These are phyloP conservation scores for Harpegnathos saltator DNA, from an alignment of 1,140 invertebrate species.

Conservation along the genomic window DNA sequence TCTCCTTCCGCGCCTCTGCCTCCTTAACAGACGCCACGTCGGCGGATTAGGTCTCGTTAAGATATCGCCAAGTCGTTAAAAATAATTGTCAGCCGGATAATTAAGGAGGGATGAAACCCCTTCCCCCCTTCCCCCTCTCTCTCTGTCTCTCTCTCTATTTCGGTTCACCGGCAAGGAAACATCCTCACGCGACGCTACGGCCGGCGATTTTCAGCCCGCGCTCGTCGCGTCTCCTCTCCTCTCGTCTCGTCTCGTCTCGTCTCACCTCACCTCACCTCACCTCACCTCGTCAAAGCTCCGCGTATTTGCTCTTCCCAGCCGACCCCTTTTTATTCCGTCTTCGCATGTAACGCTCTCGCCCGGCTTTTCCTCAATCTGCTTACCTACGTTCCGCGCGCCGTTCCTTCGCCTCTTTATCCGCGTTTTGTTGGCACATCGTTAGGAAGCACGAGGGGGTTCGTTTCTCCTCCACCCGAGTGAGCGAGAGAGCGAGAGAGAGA, in stretches of 20 bases:
- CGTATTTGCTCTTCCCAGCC: slow-evolving; percentile 57
- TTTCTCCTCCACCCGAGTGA: slow-evolving; percentile 64
- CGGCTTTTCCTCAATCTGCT: slow-evolving; percentile 80
- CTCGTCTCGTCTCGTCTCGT: slow-evolving; percentile 14
- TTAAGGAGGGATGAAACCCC: slow-evolving; percentile 81
- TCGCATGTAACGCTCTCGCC: slow-evolving; percentile 33
- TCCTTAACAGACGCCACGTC: slow-evolving; percentile 73
- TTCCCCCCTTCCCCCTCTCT: too few relatives aligned
- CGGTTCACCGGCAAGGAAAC: slow-evolving; percentile 65
- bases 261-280: neutral
- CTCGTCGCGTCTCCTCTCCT: too few relatives aligned
- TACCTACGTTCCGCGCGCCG: slow-evolving; percentile 64
- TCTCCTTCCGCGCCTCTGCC: slow-evolving; percentile 58
- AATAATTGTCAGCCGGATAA: slow-evolving; percentile 86
- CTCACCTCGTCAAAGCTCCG: slow-evolving; percentile 49
- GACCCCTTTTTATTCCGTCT: slow-evolving; percentile 51
- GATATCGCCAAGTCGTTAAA: slow-evolving; percentile 85
- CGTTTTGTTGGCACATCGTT: slow-evolving; percentile 86
- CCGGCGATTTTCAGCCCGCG: slow-evolving; percentile 68
- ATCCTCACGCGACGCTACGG: slow-evolving; percentile 25
- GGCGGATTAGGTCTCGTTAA: slow-evolving; percentile 82
- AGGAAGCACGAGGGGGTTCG: slow-evolving; percentile 79
- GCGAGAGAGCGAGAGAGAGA: slow-evolving; percentile 27
- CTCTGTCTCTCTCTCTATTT: too few relatives aligned
- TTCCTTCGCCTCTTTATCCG: slow-evolving; percentile 79